Evolutionary conservation across 2,888 invertebrate species (phyloP).

Genomic region (Blastobasis adustella): DNA sequence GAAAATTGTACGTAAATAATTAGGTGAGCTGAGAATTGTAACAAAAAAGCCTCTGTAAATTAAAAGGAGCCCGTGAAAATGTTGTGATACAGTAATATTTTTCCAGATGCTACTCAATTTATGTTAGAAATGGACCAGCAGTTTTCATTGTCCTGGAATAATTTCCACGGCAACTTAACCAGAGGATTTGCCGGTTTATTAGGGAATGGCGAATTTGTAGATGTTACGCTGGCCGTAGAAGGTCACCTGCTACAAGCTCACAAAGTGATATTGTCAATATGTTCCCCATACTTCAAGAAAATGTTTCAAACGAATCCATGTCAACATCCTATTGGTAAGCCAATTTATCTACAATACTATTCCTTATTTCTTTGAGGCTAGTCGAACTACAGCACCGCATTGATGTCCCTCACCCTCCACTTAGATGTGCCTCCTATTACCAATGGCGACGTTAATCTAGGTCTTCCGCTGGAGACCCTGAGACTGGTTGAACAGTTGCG

Average conservation of each 20-base stretch:
- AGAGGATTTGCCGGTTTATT: conserved; percentile 78
- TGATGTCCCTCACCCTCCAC: too few species aligned
- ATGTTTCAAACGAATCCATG: conserved; percentile 79
- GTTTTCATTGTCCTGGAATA: conserved; percentile 83
- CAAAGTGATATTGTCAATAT: conserved; percentile 81
- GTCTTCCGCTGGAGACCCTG: too few species aligned
- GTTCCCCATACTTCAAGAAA: conserved; percentile 82
- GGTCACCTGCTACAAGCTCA: conserved; percentile 81
- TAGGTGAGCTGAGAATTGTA: too few species aligned
- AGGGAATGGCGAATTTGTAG: conserved; percentile 75
- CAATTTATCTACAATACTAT: too few species aligned
- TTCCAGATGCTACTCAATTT: conserved; percentile 42
- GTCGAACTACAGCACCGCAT: too few species aligned
- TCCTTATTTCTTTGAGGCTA: conserved; percentile 3
- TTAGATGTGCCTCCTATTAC: background rate
- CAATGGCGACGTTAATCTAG: too few species aligned
- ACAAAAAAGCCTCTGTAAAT: too few species aligned
- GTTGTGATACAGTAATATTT: too few species aligned
- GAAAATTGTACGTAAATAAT: too few species aligned
- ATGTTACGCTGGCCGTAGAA: conserved; percentile 77
- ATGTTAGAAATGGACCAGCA: conserved; percentile 76
- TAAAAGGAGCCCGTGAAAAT: too few species aligned
- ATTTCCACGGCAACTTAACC: conserved; percentile 81
- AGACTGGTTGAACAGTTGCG: too few species aligned
- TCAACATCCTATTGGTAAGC: conserved; percentile 77